Evolutionary conservation across 2,797 vertebrate species (phyloP), one percentile per base, ranked within the genome.

Genomic region (Aeoliscus strigatus): DNA sequence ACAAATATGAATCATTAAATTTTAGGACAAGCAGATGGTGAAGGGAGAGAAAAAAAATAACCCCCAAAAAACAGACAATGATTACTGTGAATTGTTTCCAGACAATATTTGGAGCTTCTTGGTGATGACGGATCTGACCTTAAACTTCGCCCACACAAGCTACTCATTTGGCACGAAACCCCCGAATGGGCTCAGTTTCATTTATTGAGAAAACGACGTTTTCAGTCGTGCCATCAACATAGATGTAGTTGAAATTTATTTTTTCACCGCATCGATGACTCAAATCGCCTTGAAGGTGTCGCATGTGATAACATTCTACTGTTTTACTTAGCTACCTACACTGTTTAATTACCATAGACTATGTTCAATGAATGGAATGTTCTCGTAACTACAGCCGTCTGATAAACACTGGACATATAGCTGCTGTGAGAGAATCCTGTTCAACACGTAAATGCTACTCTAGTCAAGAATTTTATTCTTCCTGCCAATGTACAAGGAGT

Each of bases 171-270:
- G 36, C 29, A 30, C 34, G 66, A 61, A 62, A 67, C 48, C 51
- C 26, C 11, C 9, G 33, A 55, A 37, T 39, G 59, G 68, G 43
- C 35, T 56, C 70, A 67, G 74, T 86, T 85, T 84, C 79, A 60
- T 82, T 85, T 84, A 78, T 77, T 40, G 39, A 68, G 70, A 85
- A 83, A 54, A 65, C 48, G 29, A 48, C 14, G 27, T 59, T 66
- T 75, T 70, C 42, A 39, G 31, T 68, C 56, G 26, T 24, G 42
- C 42, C 27, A 36, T 45, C 38, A 9, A 34, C 35, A 14, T 32
- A 31, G 41, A 51, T 4, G 18, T n/a, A n/a, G n/a, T n/a, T n/a
- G n/a, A n/a, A n/a, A n/a, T n/a, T n/a, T n/a, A n/a, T n/a, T n/a
- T n/a, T n/a, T n/a, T n/a, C n/a, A n/a, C n/a, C n/a, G n/a, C n/a